Evolutionary conservation across 2,113 vertebrate genomes (phyloP).

Genomic region (Clarias gariepinus): DNA sequence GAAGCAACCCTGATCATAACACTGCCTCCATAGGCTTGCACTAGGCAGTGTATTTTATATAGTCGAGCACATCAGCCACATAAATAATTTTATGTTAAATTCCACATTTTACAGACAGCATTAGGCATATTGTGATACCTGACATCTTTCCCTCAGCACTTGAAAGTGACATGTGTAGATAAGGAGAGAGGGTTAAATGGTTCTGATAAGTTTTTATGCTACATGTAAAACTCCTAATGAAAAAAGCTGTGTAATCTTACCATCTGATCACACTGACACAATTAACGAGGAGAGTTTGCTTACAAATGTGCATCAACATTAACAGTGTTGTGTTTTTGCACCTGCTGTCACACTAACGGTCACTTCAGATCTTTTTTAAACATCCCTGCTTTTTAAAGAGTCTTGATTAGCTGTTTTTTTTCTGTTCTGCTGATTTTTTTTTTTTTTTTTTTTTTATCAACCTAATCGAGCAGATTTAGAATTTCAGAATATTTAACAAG

Average conservation of each 20-base stretch:
- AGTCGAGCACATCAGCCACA: neutral
- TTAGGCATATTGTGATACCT: neutral
- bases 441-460: neutral
- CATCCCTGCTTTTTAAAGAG: neutral
- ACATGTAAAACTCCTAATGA: too few species aligned
- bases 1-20: too few species aligned
- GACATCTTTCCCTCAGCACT: neutral
- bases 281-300: neutral
- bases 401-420: neutral
- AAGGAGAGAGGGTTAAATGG: neutral
- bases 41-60: neutral
- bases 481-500: too few species aligned
- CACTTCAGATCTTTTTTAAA: neutral
- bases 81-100: neutral
- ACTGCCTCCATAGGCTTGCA: too few species aligned
- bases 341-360: neutral
- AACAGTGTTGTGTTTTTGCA: neutral
- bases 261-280: neutral
- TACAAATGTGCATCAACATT: neutral
- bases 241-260: neutral
- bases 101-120: neutral
- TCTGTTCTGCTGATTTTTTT: neutral
- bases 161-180: neutral
- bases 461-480: neutral
- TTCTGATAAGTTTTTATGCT: neutral